Conservation (phyloP, 2,113 vertebrate genomes). For the Tragelaphus imberbis region DNA sequence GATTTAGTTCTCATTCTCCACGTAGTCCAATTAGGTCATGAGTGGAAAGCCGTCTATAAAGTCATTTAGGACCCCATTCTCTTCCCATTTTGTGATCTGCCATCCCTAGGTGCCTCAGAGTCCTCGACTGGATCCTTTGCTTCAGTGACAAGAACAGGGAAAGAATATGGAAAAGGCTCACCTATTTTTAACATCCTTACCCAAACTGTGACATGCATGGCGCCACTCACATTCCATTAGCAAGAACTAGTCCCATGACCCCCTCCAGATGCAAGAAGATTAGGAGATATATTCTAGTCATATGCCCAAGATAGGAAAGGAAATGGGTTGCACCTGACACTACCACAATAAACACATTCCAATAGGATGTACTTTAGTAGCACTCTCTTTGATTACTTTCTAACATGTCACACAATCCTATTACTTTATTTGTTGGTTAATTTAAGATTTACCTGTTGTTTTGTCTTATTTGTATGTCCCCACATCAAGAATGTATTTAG, state of each 20-base stretch:
- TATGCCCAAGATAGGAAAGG: neutral
- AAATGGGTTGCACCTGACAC: neutral
- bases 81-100: neutral
- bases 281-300: neutral
- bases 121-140: neutral
- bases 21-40: neutral
- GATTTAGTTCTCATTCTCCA: neutral
- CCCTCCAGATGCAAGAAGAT: neutral
- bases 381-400: neutral
- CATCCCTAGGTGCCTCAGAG: neutral
- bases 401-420: neutral
- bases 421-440: neutral
- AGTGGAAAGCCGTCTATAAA: neutral
- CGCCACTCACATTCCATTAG: neutral
- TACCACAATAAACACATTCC: neutral
- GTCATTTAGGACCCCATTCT: neutral
- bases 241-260: neutral
- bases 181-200: neutral
- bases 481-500: neutral
- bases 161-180: neutral
- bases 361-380: neutral
- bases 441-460: neutral
- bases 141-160: neutral
- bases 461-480: neutral
- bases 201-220: neutral